Conservation (phyloP, 2,113 vertebrate species). For the Struthidea cinerea region DNA sequence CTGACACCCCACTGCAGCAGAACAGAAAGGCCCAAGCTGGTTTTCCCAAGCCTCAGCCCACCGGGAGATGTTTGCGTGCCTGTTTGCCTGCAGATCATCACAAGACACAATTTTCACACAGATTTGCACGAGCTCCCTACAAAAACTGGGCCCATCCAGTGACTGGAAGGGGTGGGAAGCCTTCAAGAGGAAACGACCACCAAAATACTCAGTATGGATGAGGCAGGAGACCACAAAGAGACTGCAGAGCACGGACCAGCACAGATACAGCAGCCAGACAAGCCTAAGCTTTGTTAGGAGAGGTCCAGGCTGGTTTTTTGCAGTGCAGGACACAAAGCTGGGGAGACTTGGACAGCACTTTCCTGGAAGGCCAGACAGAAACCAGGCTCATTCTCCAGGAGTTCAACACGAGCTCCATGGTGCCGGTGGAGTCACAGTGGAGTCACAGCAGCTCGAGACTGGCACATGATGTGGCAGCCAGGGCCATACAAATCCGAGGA, state of each 20-base stretch:
- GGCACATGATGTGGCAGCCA: not conserved
- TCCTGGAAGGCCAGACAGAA: not conserved
- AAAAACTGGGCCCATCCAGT: not conserved
- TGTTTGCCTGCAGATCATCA: not conserved
- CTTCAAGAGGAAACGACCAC: not conserved
- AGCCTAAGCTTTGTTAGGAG: not conserved
- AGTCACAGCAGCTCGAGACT: not conserved
- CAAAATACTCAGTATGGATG: not conserved
- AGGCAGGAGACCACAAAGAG: not conserved
- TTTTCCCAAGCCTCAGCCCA: not conserved
- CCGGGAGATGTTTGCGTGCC: not conserved
- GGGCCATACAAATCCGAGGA: not conserved
- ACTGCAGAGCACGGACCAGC: not conserved
- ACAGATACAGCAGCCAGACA: not conserved
- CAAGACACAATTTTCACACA: not conserved
- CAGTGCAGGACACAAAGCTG: not conserved
- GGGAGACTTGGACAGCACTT: not conserved
- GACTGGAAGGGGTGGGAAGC: not conserved
- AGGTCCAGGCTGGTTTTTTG: not conserved
- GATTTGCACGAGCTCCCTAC: not conserved
- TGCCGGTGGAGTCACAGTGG: not conserved
- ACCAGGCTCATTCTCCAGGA: accelerated
- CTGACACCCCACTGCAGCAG: accelerated
- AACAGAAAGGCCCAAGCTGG: not conserved
- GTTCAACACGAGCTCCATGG: accelerated